These are phyloP conservation scores for Malurus leucopterus DNA, from an alignment of 2,797 vertebrate genomes.

Conservation along the genomic window DNA sequence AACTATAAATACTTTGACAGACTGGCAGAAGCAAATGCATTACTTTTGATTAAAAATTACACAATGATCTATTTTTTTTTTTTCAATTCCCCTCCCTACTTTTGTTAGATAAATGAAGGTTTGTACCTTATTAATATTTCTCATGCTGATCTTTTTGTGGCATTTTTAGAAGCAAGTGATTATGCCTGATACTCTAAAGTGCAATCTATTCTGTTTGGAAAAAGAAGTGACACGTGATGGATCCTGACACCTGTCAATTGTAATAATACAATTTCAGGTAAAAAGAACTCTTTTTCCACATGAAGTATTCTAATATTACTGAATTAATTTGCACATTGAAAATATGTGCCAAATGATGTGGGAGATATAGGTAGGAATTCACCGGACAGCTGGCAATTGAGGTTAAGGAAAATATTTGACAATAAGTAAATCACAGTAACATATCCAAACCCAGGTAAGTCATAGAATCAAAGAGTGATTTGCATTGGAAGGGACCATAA, in stretches of 20 bases:
- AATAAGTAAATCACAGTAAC: not conserved
- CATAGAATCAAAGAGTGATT: not conserved
- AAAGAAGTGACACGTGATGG: not conserved
- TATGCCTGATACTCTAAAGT: not conserved
- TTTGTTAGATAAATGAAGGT: not conserved
- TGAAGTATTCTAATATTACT: not conserved
- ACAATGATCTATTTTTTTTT: not conserved
- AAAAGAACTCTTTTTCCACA: not conserved
- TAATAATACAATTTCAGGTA: not conserved
- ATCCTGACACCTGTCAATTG: not conserved
- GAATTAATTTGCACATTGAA: not conserved
- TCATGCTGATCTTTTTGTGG: not conserved
- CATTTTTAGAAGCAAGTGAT: not conserved
- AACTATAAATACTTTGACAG: not conserved
- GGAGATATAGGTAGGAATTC: not conserved
- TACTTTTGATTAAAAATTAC: conserved; percentile 22
- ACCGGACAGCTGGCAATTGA: not conserved
- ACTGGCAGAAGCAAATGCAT: not conserved
- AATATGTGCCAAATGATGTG: not conserved
- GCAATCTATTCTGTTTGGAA: not conserved
- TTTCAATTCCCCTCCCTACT: not conserved
- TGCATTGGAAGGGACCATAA: not conserved
- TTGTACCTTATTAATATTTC: not conserved
- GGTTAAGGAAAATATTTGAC: not conserved
- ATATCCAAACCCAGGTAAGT: not conserved